Percentiles rank a stretch among this genome's conserved stretches.
These are phyloP conservation scores for Invenusta paracnida DNA, from an alignment of 2,888 invertebrate genomes.

Conservation along the genomic window DNA sequence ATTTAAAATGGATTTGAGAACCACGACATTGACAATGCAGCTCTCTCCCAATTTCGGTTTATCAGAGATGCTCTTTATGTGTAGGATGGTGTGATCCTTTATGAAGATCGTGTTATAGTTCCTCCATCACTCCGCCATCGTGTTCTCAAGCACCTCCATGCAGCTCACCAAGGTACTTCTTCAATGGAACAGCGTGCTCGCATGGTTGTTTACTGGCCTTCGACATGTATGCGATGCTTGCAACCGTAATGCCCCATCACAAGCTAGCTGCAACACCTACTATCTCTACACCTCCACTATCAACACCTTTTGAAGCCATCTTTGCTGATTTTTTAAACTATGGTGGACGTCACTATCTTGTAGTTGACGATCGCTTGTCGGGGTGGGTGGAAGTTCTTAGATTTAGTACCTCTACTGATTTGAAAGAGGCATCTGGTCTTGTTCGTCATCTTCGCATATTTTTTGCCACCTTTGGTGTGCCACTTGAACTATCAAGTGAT, in stretches of 20 bases:
- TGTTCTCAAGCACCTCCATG: neutral
- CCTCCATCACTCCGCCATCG: neutral
- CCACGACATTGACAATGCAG: neutral
- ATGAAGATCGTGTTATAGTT: neutral
- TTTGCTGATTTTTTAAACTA: neutral
- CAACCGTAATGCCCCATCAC: conserved; percentile 2
- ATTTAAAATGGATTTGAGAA: neutral
- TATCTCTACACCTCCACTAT: neutral
- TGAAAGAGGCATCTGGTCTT: neutral
- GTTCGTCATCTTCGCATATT: neutral
- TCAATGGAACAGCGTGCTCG: conserved; percentile 12
- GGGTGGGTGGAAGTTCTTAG: neutral
- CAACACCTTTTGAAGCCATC: conserved; percentile 22
- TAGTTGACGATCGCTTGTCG: neutral
- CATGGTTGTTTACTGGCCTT: conserved; percentile 16
- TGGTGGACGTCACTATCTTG: neutral
- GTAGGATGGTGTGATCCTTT: neutral
- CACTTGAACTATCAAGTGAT: neutral
- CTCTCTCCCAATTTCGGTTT: neutral
- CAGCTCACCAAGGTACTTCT: neutral
- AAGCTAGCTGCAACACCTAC: neutral
- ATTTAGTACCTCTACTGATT: neutral
- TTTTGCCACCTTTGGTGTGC: neutral
- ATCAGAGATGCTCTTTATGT: conserved; percentile 23
- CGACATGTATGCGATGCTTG: neutral